phyloP scores from a whole-genome alignment of 64 coral and sea anemone species.

The Platygyra sinensis region DNA sequence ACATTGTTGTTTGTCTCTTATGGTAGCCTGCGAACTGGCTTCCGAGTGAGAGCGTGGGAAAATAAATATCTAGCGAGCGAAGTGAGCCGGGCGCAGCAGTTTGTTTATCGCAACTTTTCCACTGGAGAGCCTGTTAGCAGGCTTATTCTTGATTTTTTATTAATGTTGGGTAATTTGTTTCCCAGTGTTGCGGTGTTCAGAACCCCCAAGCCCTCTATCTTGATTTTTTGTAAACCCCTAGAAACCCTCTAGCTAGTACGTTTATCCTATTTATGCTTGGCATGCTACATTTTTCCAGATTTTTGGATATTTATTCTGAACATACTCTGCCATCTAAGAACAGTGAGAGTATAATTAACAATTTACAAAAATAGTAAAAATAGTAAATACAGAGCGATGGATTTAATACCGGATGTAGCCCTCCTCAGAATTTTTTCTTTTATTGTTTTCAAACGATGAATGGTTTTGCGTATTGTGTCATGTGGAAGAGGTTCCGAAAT shows the following conservation, averaged over 20 bases:
- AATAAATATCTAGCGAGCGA: too few relatives aligned
- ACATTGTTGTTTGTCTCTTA: conserved; percentile 12
- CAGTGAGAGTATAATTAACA: conserved; percentile 17
- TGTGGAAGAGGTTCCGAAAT: conserved; percentile 22
- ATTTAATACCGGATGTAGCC: too few relatives aligned
- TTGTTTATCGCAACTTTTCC: too few relatives aligned
- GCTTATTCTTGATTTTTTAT: too few relatives aligned
- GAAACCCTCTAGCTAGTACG: conserved; percentile 21
- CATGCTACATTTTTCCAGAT: conserved; percentile 23
- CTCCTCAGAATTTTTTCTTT: neutral
- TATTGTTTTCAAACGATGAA: conserved; percentile 12
- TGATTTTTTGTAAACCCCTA: conserved; percentile 17
- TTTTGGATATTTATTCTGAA: conserved; percentile 21
- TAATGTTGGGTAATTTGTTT: neutral
- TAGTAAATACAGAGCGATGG: conserved; percentile 1
- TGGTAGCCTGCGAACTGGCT: neutral
- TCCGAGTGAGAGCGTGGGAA: too few relatives aligned
- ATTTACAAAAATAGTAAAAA: conserved; percentile 25
- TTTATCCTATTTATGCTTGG: conserved; percentile 20
- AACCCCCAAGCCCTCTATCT: neutral
- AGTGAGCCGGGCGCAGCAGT: too few relatives aligned
- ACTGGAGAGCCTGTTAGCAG: too few relatives aligned
- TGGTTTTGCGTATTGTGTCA: conserved; percentile 19
- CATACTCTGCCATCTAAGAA: conserved; percentile 19
- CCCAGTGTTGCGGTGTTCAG: neutral